phyloP scores from a whole-genome alignment of 2,797 vertebrate species.

The Antennarius maculatus region DNA sequence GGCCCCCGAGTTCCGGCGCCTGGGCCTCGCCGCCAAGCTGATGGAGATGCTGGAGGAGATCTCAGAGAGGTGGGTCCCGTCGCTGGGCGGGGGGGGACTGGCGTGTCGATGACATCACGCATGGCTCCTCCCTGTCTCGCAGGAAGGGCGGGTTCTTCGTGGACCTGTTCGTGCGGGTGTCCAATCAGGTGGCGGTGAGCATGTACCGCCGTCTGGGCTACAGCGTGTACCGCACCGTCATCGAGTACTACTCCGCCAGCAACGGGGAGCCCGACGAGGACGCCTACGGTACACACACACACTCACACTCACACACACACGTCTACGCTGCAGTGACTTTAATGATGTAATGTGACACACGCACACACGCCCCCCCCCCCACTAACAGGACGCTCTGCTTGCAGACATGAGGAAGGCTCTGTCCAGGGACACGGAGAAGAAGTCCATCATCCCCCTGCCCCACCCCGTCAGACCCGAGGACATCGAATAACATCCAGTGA shows the following conservation, averaged over 20 bases:
- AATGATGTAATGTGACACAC: neutral
- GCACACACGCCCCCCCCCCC: too few species aligned
- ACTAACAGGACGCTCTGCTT: too few species aligned
- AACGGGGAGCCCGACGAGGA: conserved; percentile 95
- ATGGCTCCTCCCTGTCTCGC: neutral
- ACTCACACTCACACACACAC: too few species aligned
- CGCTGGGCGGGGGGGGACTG: too few species aligned
- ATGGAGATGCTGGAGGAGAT: conserved; percentile 98
- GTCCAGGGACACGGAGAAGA: conserved; percentile 94
- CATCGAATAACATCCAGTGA: conserved; percentile 87
- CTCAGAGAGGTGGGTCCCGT: conserved; percentile 87
- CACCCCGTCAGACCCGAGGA: conserved; percentile 96
- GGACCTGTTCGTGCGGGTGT: conserved; percentile 95
- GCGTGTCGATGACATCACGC: too few species aligned
- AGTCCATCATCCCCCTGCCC: conserved; percentile 94
- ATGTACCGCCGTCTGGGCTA: conserved; percentile 97
- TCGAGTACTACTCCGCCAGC: conserved; percentile 96
- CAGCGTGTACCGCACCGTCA: conserved; percentile 94
- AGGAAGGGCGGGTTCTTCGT: conserved; percentile 98
- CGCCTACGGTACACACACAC: conserved; percentile 85
- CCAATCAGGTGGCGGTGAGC: conserved; percentile 96
- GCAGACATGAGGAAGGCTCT: conserved; percentile 97
- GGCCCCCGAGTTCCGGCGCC: conserved; percentile 91
- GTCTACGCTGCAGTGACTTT: neutral
- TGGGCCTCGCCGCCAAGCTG: conserved; percentile 93